phyloP scores from a whole-genome alignment of 2,113 vertebrate species.

The Leuciscus idus region DNA sequence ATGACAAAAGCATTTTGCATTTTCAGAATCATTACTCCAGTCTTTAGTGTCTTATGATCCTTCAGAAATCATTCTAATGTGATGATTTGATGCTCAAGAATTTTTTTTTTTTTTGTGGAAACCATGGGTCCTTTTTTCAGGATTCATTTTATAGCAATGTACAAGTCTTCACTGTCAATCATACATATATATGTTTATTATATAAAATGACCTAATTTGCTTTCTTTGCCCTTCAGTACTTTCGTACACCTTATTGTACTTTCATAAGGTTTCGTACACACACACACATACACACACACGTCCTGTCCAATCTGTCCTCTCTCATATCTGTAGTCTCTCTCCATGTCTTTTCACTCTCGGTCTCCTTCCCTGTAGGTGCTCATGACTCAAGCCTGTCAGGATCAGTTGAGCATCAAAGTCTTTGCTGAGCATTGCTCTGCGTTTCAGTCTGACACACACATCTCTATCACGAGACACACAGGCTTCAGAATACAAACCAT shows the following conservation, averaged over 20 bases:
- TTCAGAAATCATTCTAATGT: neutral
- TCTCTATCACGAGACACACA: neutral
- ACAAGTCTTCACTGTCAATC: no score
- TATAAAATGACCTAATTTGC: neutral
- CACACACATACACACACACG: no score
- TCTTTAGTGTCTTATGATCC: neutral
- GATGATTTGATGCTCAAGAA: neutral
- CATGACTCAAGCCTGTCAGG: constrained; percentile 37
- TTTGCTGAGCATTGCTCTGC: neutral
- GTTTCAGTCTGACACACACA: constrained; percentile 5
- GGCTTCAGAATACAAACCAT: neutral
- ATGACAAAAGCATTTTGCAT: no score
- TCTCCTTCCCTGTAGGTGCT: constrained; percentile 30
- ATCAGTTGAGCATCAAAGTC: constrained; percentile 18
- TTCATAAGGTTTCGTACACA: no score
- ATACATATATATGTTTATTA: no score
- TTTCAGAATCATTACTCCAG: neutral
- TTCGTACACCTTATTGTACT: no score
- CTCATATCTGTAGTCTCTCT: constrained; percentile 24
- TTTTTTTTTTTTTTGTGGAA: neutral
- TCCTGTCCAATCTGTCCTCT: neutral
- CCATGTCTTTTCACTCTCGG: constrained; percentile 2
- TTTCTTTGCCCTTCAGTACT: neutral
- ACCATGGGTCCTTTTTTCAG: no score
- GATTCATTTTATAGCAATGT: no score